A percentile compares a stretch with the other conserved stretches of the same genome.
Conservation (phyloP, 30 jellyfish, hydroid and myxozoan species). For the Chironex yamaguchii region DNA sequence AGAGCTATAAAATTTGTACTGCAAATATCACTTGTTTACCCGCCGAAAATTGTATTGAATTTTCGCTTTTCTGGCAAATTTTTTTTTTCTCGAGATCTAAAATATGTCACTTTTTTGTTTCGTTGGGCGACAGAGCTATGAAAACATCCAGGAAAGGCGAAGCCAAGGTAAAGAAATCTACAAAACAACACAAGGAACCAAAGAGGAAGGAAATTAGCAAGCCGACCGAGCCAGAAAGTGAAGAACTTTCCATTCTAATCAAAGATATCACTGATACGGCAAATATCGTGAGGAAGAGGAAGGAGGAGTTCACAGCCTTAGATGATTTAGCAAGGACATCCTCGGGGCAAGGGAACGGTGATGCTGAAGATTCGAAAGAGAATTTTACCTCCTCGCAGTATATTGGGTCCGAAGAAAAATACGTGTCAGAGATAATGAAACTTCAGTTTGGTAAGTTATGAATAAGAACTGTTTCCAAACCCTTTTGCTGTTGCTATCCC, state of each 20-base stretch:
- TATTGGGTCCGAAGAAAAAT: conserved; percentile 67
- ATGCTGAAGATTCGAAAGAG: background rate
- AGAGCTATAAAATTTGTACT: too few species aligned
- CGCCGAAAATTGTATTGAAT: too few species aligned
- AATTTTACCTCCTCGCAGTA: conserved; percentile 12
- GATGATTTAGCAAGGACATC: background rate
- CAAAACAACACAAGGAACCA: background rate
- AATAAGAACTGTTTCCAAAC: background rate
- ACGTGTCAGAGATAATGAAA: conserved; percentile 69
- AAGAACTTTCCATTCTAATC: conserved; percentile 75
- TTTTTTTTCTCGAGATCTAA: too few species aligned
- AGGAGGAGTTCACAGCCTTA: conserved; percentile 45
- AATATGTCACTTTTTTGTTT: too few species aligned
- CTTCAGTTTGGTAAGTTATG: conserved; percentile 82
- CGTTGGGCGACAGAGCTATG: background rate
- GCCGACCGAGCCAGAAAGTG: conserved; percentile 25
- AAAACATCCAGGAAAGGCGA: background rate
- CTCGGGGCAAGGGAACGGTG: background rate
- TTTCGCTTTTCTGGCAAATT: too few species aligned
- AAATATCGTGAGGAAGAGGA: conserved; percentile 45
- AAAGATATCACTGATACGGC: conserved; percentile 75
- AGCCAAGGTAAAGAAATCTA: background rate
- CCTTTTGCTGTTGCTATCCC: too few species aligned
- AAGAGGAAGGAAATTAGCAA: background rate
- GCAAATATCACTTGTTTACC: too few species aligned